These are phyloP conservation scores for Gavialis gangeticus DNA, from an alignment of 2,113 vertebrate species.

Conservation along the genomic window DNA sequence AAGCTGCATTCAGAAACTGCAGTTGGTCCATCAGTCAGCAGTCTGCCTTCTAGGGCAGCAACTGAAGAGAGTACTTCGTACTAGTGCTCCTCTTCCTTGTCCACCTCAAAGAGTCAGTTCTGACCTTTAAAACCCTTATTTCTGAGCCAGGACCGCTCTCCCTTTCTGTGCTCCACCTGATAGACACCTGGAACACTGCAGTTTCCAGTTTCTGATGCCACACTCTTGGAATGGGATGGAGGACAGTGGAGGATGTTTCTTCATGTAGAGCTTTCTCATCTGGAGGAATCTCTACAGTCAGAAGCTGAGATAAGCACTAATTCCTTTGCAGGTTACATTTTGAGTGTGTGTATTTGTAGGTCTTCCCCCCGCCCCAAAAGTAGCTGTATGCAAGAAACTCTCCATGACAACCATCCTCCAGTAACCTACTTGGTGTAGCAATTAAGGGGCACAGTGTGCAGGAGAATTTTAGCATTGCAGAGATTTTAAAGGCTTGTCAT, in stretches of 20 bases:
- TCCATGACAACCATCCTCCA: accelerated
- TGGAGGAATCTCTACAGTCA: not conserved
- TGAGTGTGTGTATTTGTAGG: not conserved
- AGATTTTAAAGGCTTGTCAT: too few species aligned
- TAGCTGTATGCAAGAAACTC: not conserved
- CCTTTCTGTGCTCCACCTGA: not conserved
- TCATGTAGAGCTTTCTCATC: not conserved
- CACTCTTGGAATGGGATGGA: not conserved
- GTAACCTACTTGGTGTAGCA: not conserved
- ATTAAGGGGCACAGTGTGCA: not conserved
- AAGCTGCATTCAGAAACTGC: not conserved
- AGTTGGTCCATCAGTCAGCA: not conserved
- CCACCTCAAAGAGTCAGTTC: not conserved
- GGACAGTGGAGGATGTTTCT: not conserved
- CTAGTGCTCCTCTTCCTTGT: not conserved
- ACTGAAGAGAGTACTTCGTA: not conserved
- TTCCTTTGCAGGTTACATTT: slow-evolving; percentile 38
- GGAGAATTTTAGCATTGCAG: too few species aligned
- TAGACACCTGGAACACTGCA: not conserved
- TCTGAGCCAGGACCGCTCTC: not conserved
- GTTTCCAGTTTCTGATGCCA: not conserved
- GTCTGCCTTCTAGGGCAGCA: not conserved
- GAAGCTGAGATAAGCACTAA: not conserved
- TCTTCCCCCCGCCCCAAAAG: not conserved
- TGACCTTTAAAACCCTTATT: not conserved